Percentiles rank a stretch among this genome's conserved stretches.
Conservation (phyloP, 2,797 vertebrate species). For the Hypotaenidia philippensis region DNA sequence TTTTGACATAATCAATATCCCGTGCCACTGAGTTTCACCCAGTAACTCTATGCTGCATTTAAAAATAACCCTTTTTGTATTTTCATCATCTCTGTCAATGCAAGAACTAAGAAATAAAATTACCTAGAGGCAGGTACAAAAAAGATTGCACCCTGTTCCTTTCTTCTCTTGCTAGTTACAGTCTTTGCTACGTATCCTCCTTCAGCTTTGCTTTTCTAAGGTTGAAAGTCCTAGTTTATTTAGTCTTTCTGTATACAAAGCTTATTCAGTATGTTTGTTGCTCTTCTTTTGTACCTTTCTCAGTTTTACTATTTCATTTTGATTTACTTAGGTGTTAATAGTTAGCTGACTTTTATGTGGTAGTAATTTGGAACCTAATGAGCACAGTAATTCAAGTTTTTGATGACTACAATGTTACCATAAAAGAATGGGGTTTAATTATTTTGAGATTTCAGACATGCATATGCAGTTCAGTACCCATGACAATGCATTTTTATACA, state of each 20-base stretch:
- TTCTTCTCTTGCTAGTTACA: background rate
- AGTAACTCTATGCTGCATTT: background rate
- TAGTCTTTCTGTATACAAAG: background rate
- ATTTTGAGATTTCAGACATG: conserved; percentile 46
- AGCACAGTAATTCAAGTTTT: conserved; percentile 22
- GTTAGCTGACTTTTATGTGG: conserved; percentile 40
- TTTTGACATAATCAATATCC: background rate
- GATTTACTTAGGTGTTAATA: conserved; percentile 19
- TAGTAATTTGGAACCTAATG: conserved; percentile 28
- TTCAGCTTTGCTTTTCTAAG: background rate
- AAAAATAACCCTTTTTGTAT: background rate
- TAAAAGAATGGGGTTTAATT: conserved; percentile 41
- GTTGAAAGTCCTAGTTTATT: background rate
- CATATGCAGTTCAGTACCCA: conserved; percentile 48
- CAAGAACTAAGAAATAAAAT: background rate
- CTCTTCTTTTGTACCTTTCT: background rate
- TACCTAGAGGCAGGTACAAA: background rate
- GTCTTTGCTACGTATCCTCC: background rate
- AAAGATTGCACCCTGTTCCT: background rate
- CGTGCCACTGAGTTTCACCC: background rate
- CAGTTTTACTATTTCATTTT: background rate
- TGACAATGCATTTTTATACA: conserved; percentile 60
- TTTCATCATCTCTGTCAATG: background rate
- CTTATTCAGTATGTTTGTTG: background rate
- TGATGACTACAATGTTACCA: conserved; percentile 47